phyloP scores from a whole-genome alignment of 2,888 invertebrate species.

The Himalopsyche kuldschensis region DNA sequence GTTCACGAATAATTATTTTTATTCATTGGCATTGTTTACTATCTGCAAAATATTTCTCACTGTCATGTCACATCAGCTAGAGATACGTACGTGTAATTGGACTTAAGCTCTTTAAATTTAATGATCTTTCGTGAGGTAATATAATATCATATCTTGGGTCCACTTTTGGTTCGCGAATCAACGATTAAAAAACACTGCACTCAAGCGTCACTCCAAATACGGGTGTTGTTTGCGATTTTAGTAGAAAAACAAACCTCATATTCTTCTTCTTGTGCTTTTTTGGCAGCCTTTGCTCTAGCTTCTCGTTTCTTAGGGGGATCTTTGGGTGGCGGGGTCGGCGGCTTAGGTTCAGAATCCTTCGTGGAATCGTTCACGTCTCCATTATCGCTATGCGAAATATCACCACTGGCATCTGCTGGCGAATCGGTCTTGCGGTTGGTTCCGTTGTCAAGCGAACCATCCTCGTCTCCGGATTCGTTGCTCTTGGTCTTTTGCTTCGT shows the following conservation, averaged over 20 bases:
- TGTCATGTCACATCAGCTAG: too few relatives aligned
- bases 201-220: background rate
- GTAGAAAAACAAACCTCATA: conserved; percentile 34
- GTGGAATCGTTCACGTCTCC: conserved; percentile 12
- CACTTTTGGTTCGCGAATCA: too few relatives aligned
- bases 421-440: background rate
- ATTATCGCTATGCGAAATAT: background rate
- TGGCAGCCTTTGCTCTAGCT: conserved; percentile 24
- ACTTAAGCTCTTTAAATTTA: too few relatives aligned
- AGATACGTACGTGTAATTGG: too few relatives aligned
- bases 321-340: conserved; percentile 37
- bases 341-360: conserved; percentile 42
- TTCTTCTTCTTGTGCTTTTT: conserved; percentile 37
- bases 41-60: too few relatives aligned
- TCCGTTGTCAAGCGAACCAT: background rate
- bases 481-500: conserved; percentile 11
- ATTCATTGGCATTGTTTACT: background rate
- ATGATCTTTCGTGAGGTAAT: too few relatives aligned
- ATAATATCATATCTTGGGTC: too few relatives aligned
- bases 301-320: conserved; percentile 35
- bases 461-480: conserved; percentile 6
- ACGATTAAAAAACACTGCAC: too few relatives aligned
- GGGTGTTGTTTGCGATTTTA: background rate
- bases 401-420: conserved; percentile 5
- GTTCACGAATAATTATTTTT: too few relatives aligned